Percentiles rank a stretch among this genome's conserved stretches.
Evolutionary conservation across 2,113 vertebrate genomes (phyloP).

Genomic region (Nicator chloris): DNA sequence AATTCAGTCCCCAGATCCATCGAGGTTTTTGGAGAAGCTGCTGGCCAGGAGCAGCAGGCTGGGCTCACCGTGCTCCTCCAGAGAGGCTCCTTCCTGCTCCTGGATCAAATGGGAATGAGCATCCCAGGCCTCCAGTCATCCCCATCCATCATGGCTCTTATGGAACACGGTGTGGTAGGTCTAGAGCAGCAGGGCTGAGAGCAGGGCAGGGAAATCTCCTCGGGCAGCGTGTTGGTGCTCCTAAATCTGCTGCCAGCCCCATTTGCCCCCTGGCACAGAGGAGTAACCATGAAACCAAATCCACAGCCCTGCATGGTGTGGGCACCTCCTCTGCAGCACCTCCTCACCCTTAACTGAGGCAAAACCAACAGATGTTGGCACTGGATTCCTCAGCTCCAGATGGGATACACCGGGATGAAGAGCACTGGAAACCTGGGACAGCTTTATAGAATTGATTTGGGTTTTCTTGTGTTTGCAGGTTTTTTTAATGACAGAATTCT

Average conservation of each 20-base stretch:
- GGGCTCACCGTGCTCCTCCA: accelerated
- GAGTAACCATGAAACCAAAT: neutral
- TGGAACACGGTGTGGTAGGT: accelerated
- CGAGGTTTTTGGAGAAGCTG: neutral
- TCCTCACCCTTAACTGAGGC: neutral
- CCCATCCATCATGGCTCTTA: accelerated
- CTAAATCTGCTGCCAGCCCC: neutral
- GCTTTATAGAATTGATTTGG: neutral
- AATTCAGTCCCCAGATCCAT: too few species aligned
- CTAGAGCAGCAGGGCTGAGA: neutral
- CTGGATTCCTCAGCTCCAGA: neutral
- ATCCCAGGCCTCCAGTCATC: neutral
- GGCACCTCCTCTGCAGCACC: neutral
- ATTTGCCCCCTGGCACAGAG: accelerated
- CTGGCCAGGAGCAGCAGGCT: neutral
- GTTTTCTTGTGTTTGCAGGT: neutral
- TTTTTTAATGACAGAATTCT: neutral
- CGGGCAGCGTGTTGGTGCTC: too few species aligned
- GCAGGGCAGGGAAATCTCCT: neutral
- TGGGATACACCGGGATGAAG: accelerated
- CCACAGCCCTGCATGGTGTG: neutral
- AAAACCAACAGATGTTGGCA: accelerated
- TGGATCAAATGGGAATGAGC: accelerated
- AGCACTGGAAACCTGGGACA: neutral
- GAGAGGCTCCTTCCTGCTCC: neutral